Evolutionary conservation across 1,140 invertebrate genomes (phyloP).

Genomic region (Drosophila carrolli): DNA sequence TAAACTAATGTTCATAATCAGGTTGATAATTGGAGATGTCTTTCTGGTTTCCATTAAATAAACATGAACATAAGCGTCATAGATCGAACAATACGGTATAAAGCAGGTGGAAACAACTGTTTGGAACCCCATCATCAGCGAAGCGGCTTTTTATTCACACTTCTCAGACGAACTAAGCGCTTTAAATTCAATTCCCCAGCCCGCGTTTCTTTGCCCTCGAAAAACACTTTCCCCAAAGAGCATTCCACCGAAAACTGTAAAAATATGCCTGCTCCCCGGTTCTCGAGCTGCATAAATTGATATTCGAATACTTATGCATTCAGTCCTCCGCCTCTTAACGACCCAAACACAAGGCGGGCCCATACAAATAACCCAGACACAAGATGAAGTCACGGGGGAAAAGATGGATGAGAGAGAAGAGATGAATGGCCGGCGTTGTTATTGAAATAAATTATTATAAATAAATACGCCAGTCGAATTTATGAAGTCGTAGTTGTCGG

Average conservation of each 20-base stretch:
- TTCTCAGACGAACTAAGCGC: slow-evolving; percentile 15
- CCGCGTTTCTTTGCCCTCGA: slow-evolving; percentile 7
- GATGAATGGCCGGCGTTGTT: slow-evolving; percentile 69
- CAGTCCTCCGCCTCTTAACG: slow-evolving; percentile 33
- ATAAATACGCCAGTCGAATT: slow-evolving; percentile 81
- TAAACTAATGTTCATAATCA: slow-evolving; percentile 38
- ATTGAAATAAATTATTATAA: slow-evolving; percentile 84
- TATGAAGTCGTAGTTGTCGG: slow-evolving; percentile 76
- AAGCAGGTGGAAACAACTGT: slow-evolving; percentile 27
- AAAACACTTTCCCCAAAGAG: slow-evolving; percentile 66
- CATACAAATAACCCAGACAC: slow-evolving; percentile 30
- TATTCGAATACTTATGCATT: slow-evolving; percentile 69
- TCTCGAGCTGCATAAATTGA: slow-evolving; percentile 72
- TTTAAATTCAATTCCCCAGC: slow-evolving; percentile 34
- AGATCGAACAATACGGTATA: slow-evolving; percentile 22
- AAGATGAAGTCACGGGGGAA: slow-evolving; percentile 58
- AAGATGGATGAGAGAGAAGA: slow-evolving; percentile 19
- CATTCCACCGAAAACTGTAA: slow-evolving; percentile 44
- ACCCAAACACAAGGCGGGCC: slow-evolving; percentile 17
- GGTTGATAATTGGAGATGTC: slow-evolving; percentile 32
- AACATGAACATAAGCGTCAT: slow-evolving; percentile 25
- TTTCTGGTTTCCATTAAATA: slow-evolving; percentile 11
- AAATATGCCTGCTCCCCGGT: slow-evolving; percentile 59
- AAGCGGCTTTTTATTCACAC: slow-evolving; percentile 32
- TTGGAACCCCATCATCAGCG: background rate